Evolutionary conservation across 2,113 vertebrate species (phyloP).

Genomic region (Solea solea): DNA sequence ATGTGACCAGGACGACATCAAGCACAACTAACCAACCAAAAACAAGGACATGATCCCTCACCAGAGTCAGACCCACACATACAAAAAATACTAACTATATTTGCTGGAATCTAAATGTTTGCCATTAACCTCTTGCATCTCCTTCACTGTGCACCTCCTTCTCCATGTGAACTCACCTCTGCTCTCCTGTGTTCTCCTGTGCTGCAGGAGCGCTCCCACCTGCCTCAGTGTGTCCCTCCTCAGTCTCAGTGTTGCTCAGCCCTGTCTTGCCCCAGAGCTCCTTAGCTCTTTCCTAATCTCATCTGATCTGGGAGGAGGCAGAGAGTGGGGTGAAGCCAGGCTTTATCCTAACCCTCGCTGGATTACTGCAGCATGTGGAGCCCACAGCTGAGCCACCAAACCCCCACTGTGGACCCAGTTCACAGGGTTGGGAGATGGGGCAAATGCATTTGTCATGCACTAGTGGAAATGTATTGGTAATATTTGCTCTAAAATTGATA

Average conservation of each 20-base stretch:
- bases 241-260: conserved; percentile 44
- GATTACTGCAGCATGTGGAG: conserved; percentile 68
- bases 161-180: not conserved
- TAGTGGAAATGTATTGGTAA: conserved; percentile 7
- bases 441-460: conserved; percentile 26
- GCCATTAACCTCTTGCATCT: not conserved
- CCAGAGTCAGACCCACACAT: not conserved
- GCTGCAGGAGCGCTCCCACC: conserved; percentile 43
- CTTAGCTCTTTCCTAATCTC: conserved; percentile 72
- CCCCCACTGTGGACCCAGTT: conserved; percentile 34
- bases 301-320: conserved; percentile 73
- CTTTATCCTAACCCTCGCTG: conserved; percentile 68
- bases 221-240: conserved; percentile 48
- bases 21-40: conserved; percentile 1
- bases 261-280: conserved; percentile 53
- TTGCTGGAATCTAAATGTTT: not conserved
- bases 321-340: conserved; percentile 58
- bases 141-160: conserved; percentile 22
- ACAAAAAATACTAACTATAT: not conserved
- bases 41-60: conserved; percentile 16
- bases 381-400: conserved; percentile 40
- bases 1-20: not conserved
- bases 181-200: conserved; percentile 19
- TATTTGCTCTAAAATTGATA: conserved; percentile 16
- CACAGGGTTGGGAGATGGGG: conserved; percentile 28